These are phyloP conservation scores for Anoura caudifer DNA, from an alignment of 2,113 vertebrate species.

Conservation along the genomic window DNA sequence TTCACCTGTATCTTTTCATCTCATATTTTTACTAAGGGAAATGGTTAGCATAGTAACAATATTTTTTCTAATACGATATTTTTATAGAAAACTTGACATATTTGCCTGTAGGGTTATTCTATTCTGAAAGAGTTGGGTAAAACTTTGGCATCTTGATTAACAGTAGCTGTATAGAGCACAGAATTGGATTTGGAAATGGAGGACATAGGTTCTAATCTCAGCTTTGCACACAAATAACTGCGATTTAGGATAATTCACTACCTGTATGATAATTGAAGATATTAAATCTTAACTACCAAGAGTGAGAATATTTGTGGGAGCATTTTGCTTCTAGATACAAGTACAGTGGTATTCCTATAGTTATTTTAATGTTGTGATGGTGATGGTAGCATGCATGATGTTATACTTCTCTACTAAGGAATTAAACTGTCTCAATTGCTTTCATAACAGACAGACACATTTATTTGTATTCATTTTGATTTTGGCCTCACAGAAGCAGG, in stretches of 20 bases:
- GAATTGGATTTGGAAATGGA: background rate
- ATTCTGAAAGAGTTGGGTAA: background rate
- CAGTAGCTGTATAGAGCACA: background rate
- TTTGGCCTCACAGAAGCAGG: background rate
- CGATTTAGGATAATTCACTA: background rate
- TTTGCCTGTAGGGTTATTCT: background rate
- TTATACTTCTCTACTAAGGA: background rate
- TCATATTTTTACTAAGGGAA: slow-evolving; percentile 19
- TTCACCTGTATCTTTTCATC: background rate
- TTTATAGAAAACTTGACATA: background rate
- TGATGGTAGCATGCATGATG: background rate
- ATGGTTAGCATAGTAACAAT: background rate
- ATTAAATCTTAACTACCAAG: background rate
- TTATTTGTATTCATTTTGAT: background rate
- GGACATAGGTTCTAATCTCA: background rate
- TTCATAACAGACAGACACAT: background rate
- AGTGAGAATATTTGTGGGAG: background rate
- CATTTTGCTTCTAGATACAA: background rate
- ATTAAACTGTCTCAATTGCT: background rate
- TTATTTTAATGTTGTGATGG: background rate
- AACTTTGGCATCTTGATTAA: background rate
- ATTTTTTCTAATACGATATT: background rate
- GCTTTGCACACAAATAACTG: background rate
- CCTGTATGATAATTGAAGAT: background rate
- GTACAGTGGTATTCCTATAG: background rate